phyloP scores from a whole-genome alignment of 2,888 invertebrate genomes.

The Noctua comes region DNA sequence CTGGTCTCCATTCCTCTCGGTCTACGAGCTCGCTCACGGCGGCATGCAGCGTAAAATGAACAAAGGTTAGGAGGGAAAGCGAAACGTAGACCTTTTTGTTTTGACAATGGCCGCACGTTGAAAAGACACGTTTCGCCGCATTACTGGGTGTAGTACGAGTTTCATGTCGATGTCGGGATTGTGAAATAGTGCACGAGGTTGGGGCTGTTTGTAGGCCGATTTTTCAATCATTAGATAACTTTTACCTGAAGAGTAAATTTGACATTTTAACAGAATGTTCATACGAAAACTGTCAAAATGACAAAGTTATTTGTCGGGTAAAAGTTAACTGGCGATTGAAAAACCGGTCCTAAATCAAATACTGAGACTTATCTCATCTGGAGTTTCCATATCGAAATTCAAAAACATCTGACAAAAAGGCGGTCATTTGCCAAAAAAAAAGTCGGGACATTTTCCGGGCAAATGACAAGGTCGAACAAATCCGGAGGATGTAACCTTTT shows the following conservation, averaged over 20 bases:
- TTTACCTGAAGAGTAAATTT: too few species aligned
- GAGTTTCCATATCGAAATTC: neutral
- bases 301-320: too few species aligned
- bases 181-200: slow-evolving; percentile 3
- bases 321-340: too few species aligned
- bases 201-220: too few species aligned
- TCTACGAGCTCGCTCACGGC: neutral
- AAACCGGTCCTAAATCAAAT: neutral
- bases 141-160: slow-evolving; percentile 31
- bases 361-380: neutral
- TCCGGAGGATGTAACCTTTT: too few species aligned
- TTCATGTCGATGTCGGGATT: slow-evolving; percentile 1
- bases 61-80: slow-evolving; percentile 61
- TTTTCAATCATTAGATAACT: too few species aligned
- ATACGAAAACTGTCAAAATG: too few species aligned
- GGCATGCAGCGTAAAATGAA: slow-evolving; percentile 29
- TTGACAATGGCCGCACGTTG: slow-evolving; percentile 49
- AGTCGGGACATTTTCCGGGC: neutral
- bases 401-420: neutral
- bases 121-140: slow-evolving; percentile 50
- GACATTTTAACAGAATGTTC: too few species aligned
- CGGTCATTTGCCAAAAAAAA: neutral
- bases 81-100: slow-evolving; percentile 51
- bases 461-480: neutral
- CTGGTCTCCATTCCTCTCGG: slow-evolving; percentile 1